Base-by-base conservation (phyloP, 2,797 vertebrate species). In the Gymnodraco acuticeps region DNA sequence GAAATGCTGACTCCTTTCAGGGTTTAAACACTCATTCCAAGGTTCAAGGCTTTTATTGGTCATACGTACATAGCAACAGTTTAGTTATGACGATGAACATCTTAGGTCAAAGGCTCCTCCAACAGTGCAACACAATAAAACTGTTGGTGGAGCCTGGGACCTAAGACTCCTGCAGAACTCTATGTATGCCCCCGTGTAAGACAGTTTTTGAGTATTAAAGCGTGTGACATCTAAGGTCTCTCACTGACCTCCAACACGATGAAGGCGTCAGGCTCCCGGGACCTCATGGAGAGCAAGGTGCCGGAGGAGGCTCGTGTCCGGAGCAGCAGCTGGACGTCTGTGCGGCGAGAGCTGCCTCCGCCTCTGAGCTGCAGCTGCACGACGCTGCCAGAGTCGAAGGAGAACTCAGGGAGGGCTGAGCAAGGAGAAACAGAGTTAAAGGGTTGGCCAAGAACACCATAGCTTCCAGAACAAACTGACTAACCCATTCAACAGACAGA, bases 351-450 rank as follows among this genome's bases (percentile, higher is more conserved):
- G 88, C 89, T 95, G 45, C 89, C 73, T 3, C 75, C 89, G 5
- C 89, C 95, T 91, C 95, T 90, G 0, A 95, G 91, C 86, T 95
- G 95, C 17, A 93, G 96, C 41, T 92, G 93, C 38, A 96, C 87
- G 64, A 94, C 67, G 45, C 96, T 96, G 78, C 94, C 92, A 27
- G 87, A 92, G 80, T 93, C 95, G 10, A 98, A 96, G 45, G 95
- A 96, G 94, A 96, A 97, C 86, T 97, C 96, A 8, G 95, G 95
- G 11, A 96, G 89, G 31, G 79, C 97, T 98, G 89, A 15, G 42
- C 53, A 1, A 27, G 4, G 52, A 53, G 48, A 46, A 2, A 52
- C 20, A 51, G 19, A 12, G 27, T 27, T 27, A 4, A 4, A 27
- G 27, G 27, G 27, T 27, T 23, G 23, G 23, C 23, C 3, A 27